Percentiles rank a stretch among this genome's conserved stretches.
phyloP scores from a whole-genome alignment of 2,113 vertebrate genomes.

The Cacatua alba region DNA sequence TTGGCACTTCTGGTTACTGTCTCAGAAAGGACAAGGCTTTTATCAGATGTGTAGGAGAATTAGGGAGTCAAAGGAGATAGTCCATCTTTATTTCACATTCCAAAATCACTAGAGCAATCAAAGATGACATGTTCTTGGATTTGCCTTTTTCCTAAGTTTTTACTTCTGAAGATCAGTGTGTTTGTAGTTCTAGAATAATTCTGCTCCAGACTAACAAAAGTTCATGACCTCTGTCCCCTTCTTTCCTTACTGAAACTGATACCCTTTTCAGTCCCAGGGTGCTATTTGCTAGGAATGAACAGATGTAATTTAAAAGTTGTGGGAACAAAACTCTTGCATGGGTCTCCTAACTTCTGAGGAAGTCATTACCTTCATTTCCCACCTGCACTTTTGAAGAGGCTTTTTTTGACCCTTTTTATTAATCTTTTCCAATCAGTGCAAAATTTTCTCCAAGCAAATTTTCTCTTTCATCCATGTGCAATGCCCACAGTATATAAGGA shows the following conservation, averaged over 20 bases:
- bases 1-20: not conserved
- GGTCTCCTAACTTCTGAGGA: not conserved
- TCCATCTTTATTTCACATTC: not conserved
- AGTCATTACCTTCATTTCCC: not conserved
- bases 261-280: slow-evolving; percentile 14
- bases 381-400: not conserved
- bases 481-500: not conserved
- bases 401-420: not conserved
- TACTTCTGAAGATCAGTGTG: not conserved
- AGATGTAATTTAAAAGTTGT: not conserved
- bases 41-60: not conserved
- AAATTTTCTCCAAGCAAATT: not conserved
- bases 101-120: not conserved
- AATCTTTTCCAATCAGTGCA: not conserved
- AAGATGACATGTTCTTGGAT: not conserved
- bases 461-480: not conserved
- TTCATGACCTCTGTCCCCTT: slow-evolving; percentile 48
- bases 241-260: slow-evolving; percentile 52
- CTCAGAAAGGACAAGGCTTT: not conserved
- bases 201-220: not conserved
- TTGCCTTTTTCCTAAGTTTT: not conserved
- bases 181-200: slow-evolving; percentile 10
- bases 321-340: not conserved
- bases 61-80: not conserved
- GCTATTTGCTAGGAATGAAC: not conserved